Conservation (phyloP, 2,113 vertebrate genomes). For the Peromyscus polionotus region DNA sequence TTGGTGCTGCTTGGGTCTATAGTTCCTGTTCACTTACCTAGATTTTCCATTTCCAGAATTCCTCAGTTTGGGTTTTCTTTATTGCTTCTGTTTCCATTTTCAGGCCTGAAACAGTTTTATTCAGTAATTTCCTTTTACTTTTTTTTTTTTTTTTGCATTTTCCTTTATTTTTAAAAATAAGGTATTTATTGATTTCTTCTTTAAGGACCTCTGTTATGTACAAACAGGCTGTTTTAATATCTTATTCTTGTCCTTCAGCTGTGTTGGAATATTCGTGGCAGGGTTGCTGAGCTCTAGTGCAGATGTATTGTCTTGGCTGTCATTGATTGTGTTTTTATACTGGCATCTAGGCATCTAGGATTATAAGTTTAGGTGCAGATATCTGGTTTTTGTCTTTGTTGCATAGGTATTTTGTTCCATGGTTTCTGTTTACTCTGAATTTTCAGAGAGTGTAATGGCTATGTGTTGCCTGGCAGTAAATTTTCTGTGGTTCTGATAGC, state of each 20-base stretch:
- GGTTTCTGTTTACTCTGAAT: background rate
- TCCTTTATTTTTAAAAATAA: background rate
- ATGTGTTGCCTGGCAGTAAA: background rate
- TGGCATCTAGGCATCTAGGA: background rate
- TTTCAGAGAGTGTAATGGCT: background rate
- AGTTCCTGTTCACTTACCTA: background rate
- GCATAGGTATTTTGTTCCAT: background rate
- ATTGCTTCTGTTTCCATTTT: background rate
- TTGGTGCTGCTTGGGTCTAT: background rate
- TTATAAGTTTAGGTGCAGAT: background rate
- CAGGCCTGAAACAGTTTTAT: background rate
- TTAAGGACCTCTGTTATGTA: background rate
- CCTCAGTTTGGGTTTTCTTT: background rate
- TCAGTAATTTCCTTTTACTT: background rate
- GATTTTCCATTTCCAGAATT: background rate
- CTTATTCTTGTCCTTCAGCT: background rate
- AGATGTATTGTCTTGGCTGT: background rate
- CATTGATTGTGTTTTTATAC: background rate
- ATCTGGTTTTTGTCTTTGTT: background rate
- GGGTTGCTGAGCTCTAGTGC: background rate
- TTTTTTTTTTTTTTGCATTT: background rate
- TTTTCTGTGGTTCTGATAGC: background rate
- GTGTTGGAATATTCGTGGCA: background rate
- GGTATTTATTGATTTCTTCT: background rate
- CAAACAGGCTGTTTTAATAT: background rate